Evolutionary conservation across 2,113 vertebrate species (phyloP), one percentile per base, ranked within the genome.

Genomic region (Leucopsar rothschildi): DNA sequence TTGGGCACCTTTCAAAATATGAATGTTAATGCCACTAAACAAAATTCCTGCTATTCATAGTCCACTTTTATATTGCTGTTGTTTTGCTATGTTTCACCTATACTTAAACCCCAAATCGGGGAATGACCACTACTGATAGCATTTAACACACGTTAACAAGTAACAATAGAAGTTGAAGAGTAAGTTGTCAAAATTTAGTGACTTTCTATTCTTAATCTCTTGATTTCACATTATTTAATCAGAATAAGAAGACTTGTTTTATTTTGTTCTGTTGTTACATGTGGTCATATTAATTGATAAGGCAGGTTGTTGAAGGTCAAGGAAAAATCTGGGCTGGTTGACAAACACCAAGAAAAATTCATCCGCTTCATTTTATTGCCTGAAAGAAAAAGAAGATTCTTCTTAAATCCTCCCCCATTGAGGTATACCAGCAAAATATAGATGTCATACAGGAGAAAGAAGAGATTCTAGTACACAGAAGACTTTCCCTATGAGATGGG

Each of bases 21-120:
- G 55, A 65, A 84, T 15, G 50, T 71, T 90, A 91, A 94, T 2
- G 0, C 49, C 45, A 80, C 47, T 39, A 69, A 95, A 64, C 22
- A 70, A 83, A 94, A 96, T 75, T 95, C 90, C 96, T 93, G 94
- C 88, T 96, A 96, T 97, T 96, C 93, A 96, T 49, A 82, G 84
- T 29, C 55, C 84, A 64, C 22, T 68, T 78, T 82, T 78, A 90
- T 35, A 92, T 11, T 23, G 72, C 37, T 57, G 76, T 17, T 96
- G 82, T 96, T 95, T 92, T 93, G 71, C 59, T 88, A 2, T 10
- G 28, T 77, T 93, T 73, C 60, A 90, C 55, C 82, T 75, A 56
- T 13, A 71, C 49, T 92, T 71, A 72, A 72, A 89, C 21, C 13
- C 35, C 16, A 27, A 56, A 18, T 24, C 3, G 31, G 27, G 78